Evolutionary conservation across 2,888 invertebrate species (phyloP).

Genomic region (Philereme vetulata): DNA sequence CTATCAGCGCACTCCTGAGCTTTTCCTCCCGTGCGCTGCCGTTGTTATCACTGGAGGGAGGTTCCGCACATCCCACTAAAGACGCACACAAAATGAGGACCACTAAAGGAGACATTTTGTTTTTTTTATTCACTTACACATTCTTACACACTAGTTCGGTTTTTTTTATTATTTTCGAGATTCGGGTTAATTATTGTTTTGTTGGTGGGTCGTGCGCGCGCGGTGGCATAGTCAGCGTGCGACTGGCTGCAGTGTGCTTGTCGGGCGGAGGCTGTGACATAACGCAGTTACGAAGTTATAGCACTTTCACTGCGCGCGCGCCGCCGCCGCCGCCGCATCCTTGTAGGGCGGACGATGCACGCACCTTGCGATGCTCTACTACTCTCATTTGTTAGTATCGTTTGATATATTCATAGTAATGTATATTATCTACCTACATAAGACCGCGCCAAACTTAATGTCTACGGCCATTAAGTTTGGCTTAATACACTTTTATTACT

Average conservation of each 20-base stretch:
- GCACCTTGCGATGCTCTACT: conserved; percentile 32
- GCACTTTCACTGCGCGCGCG: conserved; percentile 72
- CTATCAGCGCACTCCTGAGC: conserved; percentile 71
- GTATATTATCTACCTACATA: not conserved
- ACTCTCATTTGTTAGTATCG: conserved; percentile 31
- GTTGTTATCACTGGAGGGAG: conserved; percentile 53
- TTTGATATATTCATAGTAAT: conserved; percentile 22
- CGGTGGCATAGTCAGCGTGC: conserved; percentile 69
- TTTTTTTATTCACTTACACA: conserved; percentile 59
- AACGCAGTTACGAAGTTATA: conserved; percentile 69
- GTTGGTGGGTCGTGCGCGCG: conserved; percentile 62
- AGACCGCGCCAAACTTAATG: not conserved
- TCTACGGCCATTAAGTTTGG: no score
- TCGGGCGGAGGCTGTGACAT: conserved; percentile 66
- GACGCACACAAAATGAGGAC: conserved; percentile 64
- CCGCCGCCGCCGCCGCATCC: conserved; percentile 50
- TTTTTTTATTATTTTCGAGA: conserved; percentile 23
- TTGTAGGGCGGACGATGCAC: conserved; percentile 51
- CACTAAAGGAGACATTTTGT: conserved; percentile 68
- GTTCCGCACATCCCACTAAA: conserved; percentile 58
- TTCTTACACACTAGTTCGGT: conserved; percentile 45
- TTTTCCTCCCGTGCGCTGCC: conserved; percentile 73
- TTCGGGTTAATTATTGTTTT: conserved; percentile 36
- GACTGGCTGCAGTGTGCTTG: conserved; percentile 55
- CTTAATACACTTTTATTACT: no score